Evolutionary conservation across 2,888 invertebrate genomes (phyloP), one percentile per base, ranked within the genome.

Genomic region (Dione juno): DNA sequence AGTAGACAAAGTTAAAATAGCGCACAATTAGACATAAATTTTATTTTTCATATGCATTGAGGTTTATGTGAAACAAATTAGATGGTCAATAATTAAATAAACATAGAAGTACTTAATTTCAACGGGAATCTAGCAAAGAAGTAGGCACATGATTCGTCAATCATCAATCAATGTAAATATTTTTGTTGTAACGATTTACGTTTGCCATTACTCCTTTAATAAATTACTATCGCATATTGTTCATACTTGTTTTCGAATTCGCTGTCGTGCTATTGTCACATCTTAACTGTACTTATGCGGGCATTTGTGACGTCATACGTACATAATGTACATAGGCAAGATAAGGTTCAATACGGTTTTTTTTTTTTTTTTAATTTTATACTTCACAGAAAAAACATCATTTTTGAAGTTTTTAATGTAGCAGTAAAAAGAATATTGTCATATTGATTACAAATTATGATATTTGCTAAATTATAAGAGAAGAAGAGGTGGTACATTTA

Each of bases 231-330:
- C 50, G 50, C 8, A 6, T 53, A 35, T 35, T 35, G 54, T 57
- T 54, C 35, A 14, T 53, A 53, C 7, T 57, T 57, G 37, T 37
- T 57, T 11, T 57, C 35, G 6, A 57, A 10, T 35, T 57, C 16
- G 57, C n/a, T 37, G 37, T 37, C 37, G 16, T 57, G 37, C 16
- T 19, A 57, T 40, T 57, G 57, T 13, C 37, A 57, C 16, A 19
- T 40, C 14, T 37, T 57, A 40, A 57, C 57, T 57, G 16, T 40
- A 57, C 16, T 40, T 16, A 57, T 57, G 57, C 57, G 57, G 57
- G 57, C 40, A 37, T 13, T 10, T 8, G 37, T 54, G 54, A 35
- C 37, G 54, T 37, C 37, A 54, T 37, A 35, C 10, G n/a, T 37
- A 37, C 19, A 54, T 37, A 8, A 54, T n/a, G 8, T n/a, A 6